Evolutionary conservation across 2,113 vertebrate species (phyloP).

Genomic region (Paraplagusia blochii): DNA sequence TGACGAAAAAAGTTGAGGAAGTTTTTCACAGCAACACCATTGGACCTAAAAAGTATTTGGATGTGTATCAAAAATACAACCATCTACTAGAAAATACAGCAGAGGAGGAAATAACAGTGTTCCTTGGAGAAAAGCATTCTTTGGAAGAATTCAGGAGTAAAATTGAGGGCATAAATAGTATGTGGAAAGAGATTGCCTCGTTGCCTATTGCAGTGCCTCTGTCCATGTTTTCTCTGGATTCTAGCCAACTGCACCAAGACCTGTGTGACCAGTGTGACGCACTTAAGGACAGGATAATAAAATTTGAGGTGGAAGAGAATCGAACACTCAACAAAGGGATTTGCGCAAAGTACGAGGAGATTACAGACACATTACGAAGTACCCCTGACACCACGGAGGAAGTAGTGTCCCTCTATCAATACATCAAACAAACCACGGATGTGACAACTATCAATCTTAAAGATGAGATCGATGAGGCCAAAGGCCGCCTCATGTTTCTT

Average conservation of each 20-base stretch:
- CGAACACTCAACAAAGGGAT: conserved; percentile 80
- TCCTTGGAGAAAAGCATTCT: conserved; percentile 80
- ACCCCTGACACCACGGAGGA: conserved; percentile 79
- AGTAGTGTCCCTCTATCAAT: conserved; percentile 77
- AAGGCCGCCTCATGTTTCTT: conserved; percentile 78
- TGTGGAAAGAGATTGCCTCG: conserved; percentile 80
- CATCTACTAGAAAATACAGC: conserved; percentile 79
- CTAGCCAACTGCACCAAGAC: conserved; percentile 78
- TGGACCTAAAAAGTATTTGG: conserved; percentile 88
- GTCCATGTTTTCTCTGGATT: conserved; percentile 85
- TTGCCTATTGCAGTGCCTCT: conserved; percentile 81
- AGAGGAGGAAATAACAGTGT: conserved; percentile 70
- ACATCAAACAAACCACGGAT: conserved; percentile 77
- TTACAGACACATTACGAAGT: conserved; percentile 75
- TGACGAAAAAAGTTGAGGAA: conserved; percentile 72
- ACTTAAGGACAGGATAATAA: conserved; percentile 79
- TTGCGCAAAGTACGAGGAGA: conserved; percentile 79
- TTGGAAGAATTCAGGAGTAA: conserved; percentile 76
- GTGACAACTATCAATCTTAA: conserved; percentile 80
- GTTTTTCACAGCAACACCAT: conserved; percentile 83
- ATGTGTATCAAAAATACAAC: conserved; percentile 81
- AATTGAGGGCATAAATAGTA: conserved; percentile 74
- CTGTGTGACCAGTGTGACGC: conserved; percentile 76
- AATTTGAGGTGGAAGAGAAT: conserved; percentile 81
- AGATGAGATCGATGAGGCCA: conserved; percentile 75